These are phyloP conservation scores for Anoplopoma fimbria DNA, from an alignment of 2,113 vertebrate genomes.

Conservation along the genomic window DNA sequence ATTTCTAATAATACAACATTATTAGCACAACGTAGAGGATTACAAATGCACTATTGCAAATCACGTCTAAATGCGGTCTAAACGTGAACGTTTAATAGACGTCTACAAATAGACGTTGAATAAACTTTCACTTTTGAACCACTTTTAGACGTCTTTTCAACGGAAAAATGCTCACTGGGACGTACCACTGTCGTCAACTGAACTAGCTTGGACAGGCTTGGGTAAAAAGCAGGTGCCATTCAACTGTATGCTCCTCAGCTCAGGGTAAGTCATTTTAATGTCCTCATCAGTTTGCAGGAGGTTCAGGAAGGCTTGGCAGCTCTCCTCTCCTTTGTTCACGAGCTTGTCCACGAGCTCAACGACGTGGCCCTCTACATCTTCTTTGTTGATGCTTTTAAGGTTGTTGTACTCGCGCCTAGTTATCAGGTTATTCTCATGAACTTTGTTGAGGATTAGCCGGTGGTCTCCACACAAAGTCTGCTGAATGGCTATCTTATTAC, in stretches of 20 bases:
- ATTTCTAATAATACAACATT: too few species aligned
- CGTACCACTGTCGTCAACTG: neutral
- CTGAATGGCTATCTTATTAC: slow-evolving; percentile 58
- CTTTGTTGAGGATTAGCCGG: slow-evolving; percentile 60
- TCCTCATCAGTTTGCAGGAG: slow-evolving; percentile 61
- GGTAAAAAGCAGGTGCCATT: fast-evolving
- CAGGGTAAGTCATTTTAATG: slow-evolving; percentile 36
- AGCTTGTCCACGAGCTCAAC: slow-evolving; percentile 74
- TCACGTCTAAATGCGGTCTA: too few species aligned
- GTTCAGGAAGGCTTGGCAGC: slow-evolving; percentile 59
- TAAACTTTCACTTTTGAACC: too few species aligned
- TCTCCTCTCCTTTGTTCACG: slow-evolving; percentile 66
- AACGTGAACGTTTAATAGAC: too few species aligned
- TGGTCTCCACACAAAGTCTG: slow-evolving; percentile 37
- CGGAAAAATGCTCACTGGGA: too few species aligned
- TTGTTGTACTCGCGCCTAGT: slow-evolving; percentile 64
- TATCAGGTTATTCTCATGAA: slow-evolving; percentile 31
- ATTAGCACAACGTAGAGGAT: too few species aligned
- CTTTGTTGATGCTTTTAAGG: slow-evolving; percentile 52
- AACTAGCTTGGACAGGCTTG: neutral
- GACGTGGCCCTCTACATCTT: slow-evolving; percentile 14
- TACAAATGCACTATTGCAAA: too few species aligned
- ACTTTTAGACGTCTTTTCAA: too few species aligned
- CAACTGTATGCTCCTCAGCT: slow-evolving; percentile 4
- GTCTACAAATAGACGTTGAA: too few species aligned